phyloP scores from a whole-genome alignment of 23 tunicate genomes.

The Phallusia fumigata region DNA sequence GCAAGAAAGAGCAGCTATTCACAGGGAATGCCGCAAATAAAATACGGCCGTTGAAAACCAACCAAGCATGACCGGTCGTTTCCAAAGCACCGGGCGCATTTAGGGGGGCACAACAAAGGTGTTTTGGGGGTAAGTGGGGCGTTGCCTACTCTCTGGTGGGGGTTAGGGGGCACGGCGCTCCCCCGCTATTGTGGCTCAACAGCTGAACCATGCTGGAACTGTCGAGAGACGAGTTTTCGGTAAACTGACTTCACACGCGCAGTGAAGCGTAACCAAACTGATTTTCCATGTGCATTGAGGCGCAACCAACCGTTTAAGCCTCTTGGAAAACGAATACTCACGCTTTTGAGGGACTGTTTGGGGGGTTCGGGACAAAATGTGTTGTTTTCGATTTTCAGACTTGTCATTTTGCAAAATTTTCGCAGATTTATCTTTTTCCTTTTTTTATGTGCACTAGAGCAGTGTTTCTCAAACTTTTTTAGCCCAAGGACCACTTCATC shows the following conservation, averaged over 20 bases:
- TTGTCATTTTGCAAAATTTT: no score
- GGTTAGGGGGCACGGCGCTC: conserved; percentile 2
- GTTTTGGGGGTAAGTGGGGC: conserved; percentile 12
- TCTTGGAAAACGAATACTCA: background rate
- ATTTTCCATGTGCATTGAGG: background rate
- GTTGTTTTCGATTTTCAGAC: no score
- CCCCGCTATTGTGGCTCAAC: background rate
- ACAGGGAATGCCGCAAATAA: background rate
- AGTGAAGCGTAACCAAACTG: background rate
- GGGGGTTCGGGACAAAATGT: no score
- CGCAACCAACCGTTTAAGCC: background rate
- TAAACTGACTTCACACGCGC: background rate
- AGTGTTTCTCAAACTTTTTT: no score
- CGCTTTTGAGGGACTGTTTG: background rate
- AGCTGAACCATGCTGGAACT: background rate
- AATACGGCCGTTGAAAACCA: background rate
- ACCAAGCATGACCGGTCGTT: background rate
- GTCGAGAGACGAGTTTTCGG: background rate
- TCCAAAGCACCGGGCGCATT: background rate
- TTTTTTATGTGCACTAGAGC: no score
- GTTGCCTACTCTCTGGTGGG: background rate
- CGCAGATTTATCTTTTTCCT: no score
- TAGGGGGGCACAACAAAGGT: background rate
- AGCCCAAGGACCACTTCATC: no score
- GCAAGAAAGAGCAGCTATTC: background rate